Base-by-base conservation (phyloP, 2,888 invertebrate genomes). In the Diogma glabrata region DNA sequence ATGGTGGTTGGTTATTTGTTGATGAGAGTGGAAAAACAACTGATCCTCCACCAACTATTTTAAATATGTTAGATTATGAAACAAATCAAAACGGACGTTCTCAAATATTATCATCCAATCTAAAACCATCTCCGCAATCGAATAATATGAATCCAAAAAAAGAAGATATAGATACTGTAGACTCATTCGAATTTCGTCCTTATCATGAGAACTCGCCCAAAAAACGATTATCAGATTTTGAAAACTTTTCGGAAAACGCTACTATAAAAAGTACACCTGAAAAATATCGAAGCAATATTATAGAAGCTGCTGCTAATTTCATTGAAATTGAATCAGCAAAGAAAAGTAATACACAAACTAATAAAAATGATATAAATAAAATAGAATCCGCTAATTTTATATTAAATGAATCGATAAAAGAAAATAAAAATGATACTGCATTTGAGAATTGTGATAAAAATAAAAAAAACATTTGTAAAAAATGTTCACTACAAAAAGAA, bases 161-260 rank as follows among this genome's bases (percentile, higher is more conserved):
- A 51, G 45, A 65, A 3, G 60, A 64, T 16, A 58, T 69, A 19
- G 69, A 69, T 47, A 67, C 65, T 0, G 69, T 69, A 1, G 69
- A 69, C 54, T 62, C 64, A 2, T n/a, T n/a, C n/a, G 57, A 55
- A 5, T 36, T 50, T 9, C 43, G 49, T 19, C 28, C 30, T 23
- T 17, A 40, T 12, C 46, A 40, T 16, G 22, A n/a, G 20, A 51
- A 46, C 26, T 50, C 51, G 8, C 45, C 40, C n/a, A 38, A 43
- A 50, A 43, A 20, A 28, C 14, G 9, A 12, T 23, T 43, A 14
- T 28, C 26, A 19, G 58, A 61, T 6, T 59, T 58, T 38, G 60
- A 64, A 45, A 68, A 68, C 56, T 57, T 68, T 12, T 67, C 62
- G 1, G 57, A 57, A n/a, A 67, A 67, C 47, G 64, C 67, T 53